Evolutionary conservation across 2,888 invertebrate species (phyloP).

Genomic region (Torymus aiolomorphi): DNA sequence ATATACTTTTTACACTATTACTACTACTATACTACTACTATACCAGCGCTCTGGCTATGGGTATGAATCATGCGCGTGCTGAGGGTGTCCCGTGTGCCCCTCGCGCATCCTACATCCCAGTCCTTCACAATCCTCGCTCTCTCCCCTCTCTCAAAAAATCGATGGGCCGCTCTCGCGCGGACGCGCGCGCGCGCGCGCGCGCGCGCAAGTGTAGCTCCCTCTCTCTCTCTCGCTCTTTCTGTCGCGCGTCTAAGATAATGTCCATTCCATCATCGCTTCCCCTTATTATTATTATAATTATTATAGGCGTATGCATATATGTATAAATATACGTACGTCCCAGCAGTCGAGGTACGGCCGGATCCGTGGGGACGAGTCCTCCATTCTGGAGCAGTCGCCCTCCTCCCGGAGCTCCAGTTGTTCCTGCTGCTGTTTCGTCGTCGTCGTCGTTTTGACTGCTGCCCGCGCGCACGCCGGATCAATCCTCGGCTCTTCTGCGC

Average conservation of each 20-base stretch:
- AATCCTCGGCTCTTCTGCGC: too few relatives aligned
- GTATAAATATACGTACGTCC: conserved; percentile 69
- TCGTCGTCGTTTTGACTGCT: too few relatives aligned
- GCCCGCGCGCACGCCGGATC: too few relatives aligned
- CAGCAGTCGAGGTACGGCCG: conserved; percentile 73
- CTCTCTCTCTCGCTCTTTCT: conserved; percentile 17
- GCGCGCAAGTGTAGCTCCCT: neutral
- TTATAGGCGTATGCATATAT: too few relatives aligned
- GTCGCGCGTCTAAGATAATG: neutral
- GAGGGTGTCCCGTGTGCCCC: too few relatives aligned
- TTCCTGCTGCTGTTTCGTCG: conserved; percentile 58
- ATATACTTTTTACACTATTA: too few relatives aligned
- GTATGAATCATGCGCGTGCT: too few relatives aligned
- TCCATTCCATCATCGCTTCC: too few relatives aligned
- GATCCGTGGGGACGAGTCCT: conserved; percentile 72
- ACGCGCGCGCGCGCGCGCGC: too few relatives aligned
- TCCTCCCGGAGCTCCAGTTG: conserved; percentile 51
- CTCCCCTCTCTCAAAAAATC: conserved; percentile 28
- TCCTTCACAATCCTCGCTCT: neutral
- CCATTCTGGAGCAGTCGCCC: conserved; percentile 64
- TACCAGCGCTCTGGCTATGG: too few relatives aligned
- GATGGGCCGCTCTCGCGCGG: neutral
- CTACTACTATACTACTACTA: too few relatives aligned
- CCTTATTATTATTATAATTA: too few relatives aligned
- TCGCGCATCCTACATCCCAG: neutral